Evolutionary conservation across 2,113 vertebrate genomes (phyloP).

Genomic region (Anguilla rostrata): DNA sequence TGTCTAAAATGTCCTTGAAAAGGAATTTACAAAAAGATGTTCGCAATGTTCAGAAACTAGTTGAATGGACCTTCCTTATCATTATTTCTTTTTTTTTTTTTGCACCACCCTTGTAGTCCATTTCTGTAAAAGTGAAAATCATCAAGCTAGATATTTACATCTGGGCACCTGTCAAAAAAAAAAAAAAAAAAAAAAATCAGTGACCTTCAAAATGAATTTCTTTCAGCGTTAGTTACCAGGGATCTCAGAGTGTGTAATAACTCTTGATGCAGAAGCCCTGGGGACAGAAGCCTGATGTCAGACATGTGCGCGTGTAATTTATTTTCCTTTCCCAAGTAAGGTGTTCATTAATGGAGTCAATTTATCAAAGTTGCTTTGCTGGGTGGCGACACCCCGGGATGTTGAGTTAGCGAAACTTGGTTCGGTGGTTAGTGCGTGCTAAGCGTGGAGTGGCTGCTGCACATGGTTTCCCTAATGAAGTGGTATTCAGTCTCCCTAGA

Average conservation of each 20-base stretch:
- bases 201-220: not conserved
- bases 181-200: too few species aligned
- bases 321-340: not conserved
- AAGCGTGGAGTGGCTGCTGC: not conserved
- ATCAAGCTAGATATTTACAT: not conserved
- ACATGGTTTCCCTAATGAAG: not conserved
- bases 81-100: too few species aligned
- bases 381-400: not conserved
- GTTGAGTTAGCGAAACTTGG: not conserved
- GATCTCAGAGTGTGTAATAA: conserved; percentile 1
- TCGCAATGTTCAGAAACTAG: too few species aligned
- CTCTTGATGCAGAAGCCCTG: not conserved
- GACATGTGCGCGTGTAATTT: not conserved
- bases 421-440: not conserved
- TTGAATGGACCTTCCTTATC: not conserved
- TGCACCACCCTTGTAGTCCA: not conserved
- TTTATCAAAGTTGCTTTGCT: conserved; percentile 7
- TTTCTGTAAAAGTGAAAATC: not conserved
- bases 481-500: not conserved
- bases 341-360: conserved; percentile 5
- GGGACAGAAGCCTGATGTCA: not conserved
- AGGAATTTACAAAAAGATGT: too few species aligned
- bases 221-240: not conserved
- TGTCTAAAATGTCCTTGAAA: too few species aligned
- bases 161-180: not conserved